phyloP scores from a whole-genome alignment of 2,888 invertebrate species.

The Epistrophe eligans region DNA sequence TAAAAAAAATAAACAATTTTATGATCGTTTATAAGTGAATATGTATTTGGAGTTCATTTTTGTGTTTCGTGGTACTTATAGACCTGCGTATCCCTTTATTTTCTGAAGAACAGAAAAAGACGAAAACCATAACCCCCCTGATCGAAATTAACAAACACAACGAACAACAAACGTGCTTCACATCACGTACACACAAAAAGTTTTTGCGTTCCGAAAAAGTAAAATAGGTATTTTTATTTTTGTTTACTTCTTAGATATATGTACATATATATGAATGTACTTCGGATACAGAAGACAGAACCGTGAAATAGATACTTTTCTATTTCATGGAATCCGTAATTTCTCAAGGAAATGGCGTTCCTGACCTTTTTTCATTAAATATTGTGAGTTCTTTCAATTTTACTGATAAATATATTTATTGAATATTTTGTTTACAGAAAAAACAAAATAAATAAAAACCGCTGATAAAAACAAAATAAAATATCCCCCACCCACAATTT shows the following conservation, averaged over 20 bases:
- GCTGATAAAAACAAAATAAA: conserved; percentile 8
- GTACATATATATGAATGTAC: not conserved
- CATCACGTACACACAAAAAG: conserved; percentile 45
- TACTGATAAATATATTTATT: conserved; percentile 29
- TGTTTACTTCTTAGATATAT: conserved; percentile 9
- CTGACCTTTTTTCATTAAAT: conserved; percentile 52
- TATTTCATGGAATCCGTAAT: not conserved
- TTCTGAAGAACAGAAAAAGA: not conserved
- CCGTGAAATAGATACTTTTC: conserved; percentile 36
- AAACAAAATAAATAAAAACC: not conserved
- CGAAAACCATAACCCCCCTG: not conserved
- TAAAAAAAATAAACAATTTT: not conserved
- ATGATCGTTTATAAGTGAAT: not conserved
- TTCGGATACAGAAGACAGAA: not conserved
- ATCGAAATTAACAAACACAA: not conserved
- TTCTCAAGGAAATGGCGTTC: not conserved
- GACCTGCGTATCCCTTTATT: not conserved
- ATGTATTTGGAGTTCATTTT: not conserved
- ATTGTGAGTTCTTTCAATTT: conserved; percentile 33
- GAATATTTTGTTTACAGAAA: conserved; percentile 33
- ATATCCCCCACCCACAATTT: not conserved
- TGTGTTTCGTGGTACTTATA: not conserved
- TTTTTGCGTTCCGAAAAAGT: not conserved
- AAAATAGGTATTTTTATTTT: not conserved
- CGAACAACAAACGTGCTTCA: conserved; percentile 36